Base-by-base conservation (phyloP, 2,888 invertebrate species). In the Hemaris fuciformis region DNA sequence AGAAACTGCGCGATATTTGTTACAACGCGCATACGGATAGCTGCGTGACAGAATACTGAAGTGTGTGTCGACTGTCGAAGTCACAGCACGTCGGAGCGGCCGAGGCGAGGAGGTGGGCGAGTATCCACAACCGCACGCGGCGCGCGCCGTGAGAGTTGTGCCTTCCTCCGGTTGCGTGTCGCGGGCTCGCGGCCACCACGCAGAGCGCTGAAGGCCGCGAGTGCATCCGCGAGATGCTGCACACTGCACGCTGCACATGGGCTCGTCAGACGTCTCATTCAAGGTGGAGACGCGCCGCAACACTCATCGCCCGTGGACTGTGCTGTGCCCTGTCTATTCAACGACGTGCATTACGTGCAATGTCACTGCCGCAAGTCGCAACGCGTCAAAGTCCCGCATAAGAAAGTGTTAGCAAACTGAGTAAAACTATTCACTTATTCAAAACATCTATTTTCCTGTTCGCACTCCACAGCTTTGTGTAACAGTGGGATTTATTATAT, bases 111-210 rank as follows among this genome's bases (percentile, higher is more conserved):
- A 84, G 80, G 82, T 81, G 84, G 79, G 81, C 82, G 81, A 86
- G 73, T 80, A 80, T 77, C 74, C 83, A 87, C 90, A 81, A 88
- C 87, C 87, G 82, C 80, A 81, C 89, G 82, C 90, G 86, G 85
- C 89, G 91, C 91, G 91, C 89, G 91, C 91, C 91, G 88, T 86
- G 88, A 89, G 85, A 90, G 91, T 89, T 90, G 81, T 90, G 88
- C 74, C 76, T 82, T 70, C 73, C 77, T 76, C 71, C 70, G 75
- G 70, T 74, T 76, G 78, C 78, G 77, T 79, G 81, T 73, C 74
- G 77, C 76, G 77, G 79, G 71, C 74, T 75, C 74, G 70, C 72
- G 63, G 68, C 69, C 5, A 25, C 23, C 23, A 31, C 59, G 45
- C 22, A 66, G 64, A 15, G 6, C 4, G 53, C 53, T 53, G 74